Evolutionary conservation across 2,113 vertebrate genomes (phyloP).

Genomic region (Phalacrocorax carbo): DNA sequence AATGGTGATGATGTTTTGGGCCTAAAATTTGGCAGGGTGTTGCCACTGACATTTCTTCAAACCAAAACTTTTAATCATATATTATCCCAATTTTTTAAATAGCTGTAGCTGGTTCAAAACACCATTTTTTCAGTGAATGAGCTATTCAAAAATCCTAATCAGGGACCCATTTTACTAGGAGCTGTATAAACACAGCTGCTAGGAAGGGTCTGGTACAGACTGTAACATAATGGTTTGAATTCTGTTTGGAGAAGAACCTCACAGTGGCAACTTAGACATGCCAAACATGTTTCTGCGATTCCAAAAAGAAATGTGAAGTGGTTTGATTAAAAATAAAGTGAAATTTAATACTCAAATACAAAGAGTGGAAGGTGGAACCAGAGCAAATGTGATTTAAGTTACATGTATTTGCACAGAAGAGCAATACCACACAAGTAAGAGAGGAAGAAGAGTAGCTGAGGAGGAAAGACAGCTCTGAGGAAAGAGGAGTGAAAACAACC

Average conservation of each 20-base stretch:
- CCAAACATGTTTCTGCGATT: not conserved
- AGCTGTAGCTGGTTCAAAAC: conserved; percentile 49
- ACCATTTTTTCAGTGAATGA: conserved; percentile 37
- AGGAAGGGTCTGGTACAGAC: conserved; percentile 13
- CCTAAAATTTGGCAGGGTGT: conserved; percentile 26
- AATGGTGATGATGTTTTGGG: not conserved
- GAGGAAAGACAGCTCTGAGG: not conserved
- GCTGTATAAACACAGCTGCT: conserved; percentile 60
- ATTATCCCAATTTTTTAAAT: conserved; percentile 43
- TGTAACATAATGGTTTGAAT: conserved; percentile 13
- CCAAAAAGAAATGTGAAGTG: not conserved
- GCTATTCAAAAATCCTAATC: conserved; percentile 49
- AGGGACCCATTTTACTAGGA: conserved; percentile 37
- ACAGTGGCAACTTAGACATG: not conserved
- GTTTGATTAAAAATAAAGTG: conserved; percentile 2
- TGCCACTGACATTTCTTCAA: conserved; percentile 20
- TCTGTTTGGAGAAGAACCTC: conserved; percentile 36
- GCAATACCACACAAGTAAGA: not conserved
- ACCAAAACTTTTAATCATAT: conserved; percentile 37
- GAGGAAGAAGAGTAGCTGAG: not conserved
- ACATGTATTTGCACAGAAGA: not conserved
- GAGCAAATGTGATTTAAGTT: not conserved
- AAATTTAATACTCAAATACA: not conserved
- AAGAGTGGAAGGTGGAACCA: not conserved
- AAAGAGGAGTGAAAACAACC: not conserved